Percentiles rank a stretch among this genome's conserved stretches.
Conservation (phyloP, 2,888 invertebrate species). For the Chrysodeixis includens region DNA sequence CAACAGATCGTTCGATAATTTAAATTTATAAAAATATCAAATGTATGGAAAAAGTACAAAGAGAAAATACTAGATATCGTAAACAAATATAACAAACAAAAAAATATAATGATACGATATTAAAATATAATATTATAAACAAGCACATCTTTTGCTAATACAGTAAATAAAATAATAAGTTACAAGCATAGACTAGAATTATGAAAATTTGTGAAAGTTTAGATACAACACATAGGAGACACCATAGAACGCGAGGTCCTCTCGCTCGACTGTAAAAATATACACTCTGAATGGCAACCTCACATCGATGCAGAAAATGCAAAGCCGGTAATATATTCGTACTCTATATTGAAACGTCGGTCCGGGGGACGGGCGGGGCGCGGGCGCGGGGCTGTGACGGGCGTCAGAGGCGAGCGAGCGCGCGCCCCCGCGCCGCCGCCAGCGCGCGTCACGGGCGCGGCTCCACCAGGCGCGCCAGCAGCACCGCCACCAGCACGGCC, state of each 20-base stretch:
- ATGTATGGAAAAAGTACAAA: slow-evolving; percentile 70
- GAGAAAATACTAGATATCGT: slow-evolving; percentile 69
- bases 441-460: slow-evolving; percentile 85
- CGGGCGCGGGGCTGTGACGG: slow-evolving; percentile 25
- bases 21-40: slow-evolving; percentile 73
- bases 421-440: slow-evolving; percentile 77
- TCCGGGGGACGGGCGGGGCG: slow-evolving; percentile 29
- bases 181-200: slow-evolving; percentile 82
- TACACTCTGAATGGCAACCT: slow-evolving; percentile 75
- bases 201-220: slow-evolving; percentile 76
- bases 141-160: slow-evolving; percentile 66
- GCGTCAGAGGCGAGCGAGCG: slow-evolving; percentile 76
- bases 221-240: slow-evolving; percentile 68
- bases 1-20: slow-evolving; percentile 77
- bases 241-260: slow-evolving; percentile 65
- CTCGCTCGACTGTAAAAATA: slow-evolving; percentile 69
- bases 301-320: slow-evolving; percentile 55
- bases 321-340: slow-evolving; percentile 54
- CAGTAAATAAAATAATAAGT: slow-evolving; percentile 74
- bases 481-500: slow-evolving; percentile 90
- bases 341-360: slow-evolving; percentile 44
- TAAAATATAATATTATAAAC: slow-evolving; percentile 63
- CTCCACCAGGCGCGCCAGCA: slow-evolving; percentile 89
- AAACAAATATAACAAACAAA: slow-evolving; percentile 73
- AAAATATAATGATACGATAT: slow-evolving; percentile 66